Percentiles rank a stretch among this genome's conserved stretches.
These are phyloP conservation scores for Aix galericulata DNA, from an alignment of 2,113 vertebrate genomes.

Conservation along the genomic window DNA sequence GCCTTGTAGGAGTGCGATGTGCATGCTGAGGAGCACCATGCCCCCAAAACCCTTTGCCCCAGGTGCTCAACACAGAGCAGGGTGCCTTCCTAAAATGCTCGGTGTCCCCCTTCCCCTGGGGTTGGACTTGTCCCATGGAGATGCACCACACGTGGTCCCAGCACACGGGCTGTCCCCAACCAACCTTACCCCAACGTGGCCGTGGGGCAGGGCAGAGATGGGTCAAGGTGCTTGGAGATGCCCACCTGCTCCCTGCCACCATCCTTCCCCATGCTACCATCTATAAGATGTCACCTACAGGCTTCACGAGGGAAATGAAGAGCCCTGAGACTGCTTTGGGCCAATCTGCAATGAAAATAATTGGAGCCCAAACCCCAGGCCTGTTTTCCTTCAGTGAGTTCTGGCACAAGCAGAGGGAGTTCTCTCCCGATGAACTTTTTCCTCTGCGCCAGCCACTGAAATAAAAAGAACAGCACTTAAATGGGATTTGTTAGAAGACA, in stretches of 20 bases:
- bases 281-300: not conserved
- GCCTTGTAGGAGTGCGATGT: not conserved
- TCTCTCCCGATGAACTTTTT: not conserved
- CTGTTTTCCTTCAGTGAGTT: not conserved
- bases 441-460: not conserved
- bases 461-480: conserved; percentile 24
- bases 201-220: not conserved
- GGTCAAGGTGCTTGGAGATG: not conserved
- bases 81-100: not conserved
- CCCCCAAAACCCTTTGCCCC: not conserved
- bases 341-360: not conserved
- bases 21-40: not conserved
- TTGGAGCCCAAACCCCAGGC: not conserved
- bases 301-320: not conserved
- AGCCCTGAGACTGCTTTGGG: not conserved
- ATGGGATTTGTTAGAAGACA: not conserved
- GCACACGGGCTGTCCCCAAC: not conserved
- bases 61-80: not conserved
- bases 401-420: not conserved
- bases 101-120: fast-evolving
- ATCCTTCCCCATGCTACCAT: not conserved
- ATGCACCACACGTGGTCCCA: fast-evolving
- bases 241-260: fast-evolving
- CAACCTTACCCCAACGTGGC: not conserved
- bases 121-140: not conserved